Evolutionary conservation across 2,888 invertebrate genomes (phyloP).

Genomic region (Ephialtes manifestator): DNA sequence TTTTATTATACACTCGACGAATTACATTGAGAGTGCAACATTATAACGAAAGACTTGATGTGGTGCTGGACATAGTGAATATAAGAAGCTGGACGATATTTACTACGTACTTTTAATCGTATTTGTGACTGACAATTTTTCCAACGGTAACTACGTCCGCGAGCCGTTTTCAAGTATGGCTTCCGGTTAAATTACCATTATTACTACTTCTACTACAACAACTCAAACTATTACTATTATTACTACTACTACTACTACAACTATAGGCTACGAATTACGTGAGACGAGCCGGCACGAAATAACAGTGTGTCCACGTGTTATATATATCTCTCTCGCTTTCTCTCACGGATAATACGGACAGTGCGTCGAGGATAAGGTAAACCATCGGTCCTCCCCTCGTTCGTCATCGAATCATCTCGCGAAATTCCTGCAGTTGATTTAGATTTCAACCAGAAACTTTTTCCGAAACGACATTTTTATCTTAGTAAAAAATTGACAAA

Average conservation of each 20-base stretch:
- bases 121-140: conserved; percentile 47
- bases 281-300: conserved; percentile 42
- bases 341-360: conserved; percentile 55
- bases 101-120: conserved; percentile 37
- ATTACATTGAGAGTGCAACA: conserved; percentile 38
- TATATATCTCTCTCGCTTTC: conserved; percentile 38
- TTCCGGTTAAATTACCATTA: conserved; percentile 11
- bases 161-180: not conserved
- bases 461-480: not conserved
- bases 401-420: conserved; percentile 27
- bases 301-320: conserved; percentile 61
- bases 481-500: too few species aligned
- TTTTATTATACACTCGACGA: not conserved
- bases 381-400: conserved; percentile 3
- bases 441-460: not conserved
- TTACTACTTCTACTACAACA: not conserved
- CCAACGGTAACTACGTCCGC: conserved; percentile 28
- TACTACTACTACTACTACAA: too few species aligned
- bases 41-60: conserved; percentile 17
- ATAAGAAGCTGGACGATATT: conserved; percentile 24
- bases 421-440: not conserved
- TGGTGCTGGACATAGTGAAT: conserved; percentile 50
- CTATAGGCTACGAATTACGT: conserved; percentile 25
- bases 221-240: not conserved
- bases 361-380: conserved; percentile 67